Evolutionary conservation across 2,113 vertebrate species (phyloP).

Genomic region (Monarcha castaneiventris): DNA sequence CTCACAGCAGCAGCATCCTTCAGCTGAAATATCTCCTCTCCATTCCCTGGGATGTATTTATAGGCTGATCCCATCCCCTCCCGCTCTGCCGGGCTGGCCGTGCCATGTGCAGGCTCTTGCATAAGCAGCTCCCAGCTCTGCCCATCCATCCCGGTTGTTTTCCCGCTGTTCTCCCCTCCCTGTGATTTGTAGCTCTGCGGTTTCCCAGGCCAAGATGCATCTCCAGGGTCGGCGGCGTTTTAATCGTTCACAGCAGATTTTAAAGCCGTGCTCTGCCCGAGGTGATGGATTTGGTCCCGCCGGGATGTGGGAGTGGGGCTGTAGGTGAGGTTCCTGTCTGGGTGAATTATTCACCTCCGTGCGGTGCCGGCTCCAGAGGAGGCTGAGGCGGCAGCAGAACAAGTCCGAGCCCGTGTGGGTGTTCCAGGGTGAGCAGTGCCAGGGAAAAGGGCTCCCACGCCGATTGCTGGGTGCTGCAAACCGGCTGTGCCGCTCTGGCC

Average conservation of each 20-base stretch:
- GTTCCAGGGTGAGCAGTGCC: neutral
- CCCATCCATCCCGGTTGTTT: neutral
- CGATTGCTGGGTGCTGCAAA: rapidly evolving
- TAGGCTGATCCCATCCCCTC: neutral
- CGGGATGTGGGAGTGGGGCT: neutral
- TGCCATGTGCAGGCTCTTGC: neutral
- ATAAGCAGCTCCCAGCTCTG: neutral
- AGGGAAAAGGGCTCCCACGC: rapidly evolving
- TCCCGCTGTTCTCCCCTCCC: neutral
- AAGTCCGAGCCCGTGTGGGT: neutral
- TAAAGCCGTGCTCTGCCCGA: neutral
- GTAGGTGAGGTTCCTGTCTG: neutral
- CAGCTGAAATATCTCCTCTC: neutral
- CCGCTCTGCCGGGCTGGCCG: neutral
- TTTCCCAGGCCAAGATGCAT: neutral
- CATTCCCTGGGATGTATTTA: neutral
- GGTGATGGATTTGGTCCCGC: neutral
- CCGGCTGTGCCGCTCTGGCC: neutral
- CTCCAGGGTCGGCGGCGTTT: neutral
- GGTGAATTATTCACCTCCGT: neutral
- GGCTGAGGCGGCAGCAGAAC: rapidly evolving
- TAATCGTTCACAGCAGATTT: neutral
- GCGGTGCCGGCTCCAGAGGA: rapidly evolving
- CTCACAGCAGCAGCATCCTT: neutral
- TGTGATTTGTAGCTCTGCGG: neutral